Conservation (phyloP, 2,113 vertebrate species). For the Elephas maximus region DNA sequence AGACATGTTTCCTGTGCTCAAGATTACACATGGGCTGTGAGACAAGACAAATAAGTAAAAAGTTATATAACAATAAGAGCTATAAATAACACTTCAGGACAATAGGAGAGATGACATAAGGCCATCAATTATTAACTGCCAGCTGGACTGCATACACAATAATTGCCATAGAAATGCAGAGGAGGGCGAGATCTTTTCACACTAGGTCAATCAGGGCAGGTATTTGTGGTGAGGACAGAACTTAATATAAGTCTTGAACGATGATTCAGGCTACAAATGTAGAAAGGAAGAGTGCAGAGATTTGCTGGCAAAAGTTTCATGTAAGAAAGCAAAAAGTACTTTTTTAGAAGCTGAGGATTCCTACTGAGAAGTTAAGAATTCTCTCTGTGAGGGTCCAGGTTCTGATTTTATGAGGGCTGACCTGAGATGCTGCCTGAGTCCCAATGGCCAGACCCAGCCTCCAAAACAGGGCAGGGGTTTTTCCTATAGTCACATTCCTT, state of each 20-base stretch:
- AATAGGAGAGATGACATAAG: constrained; percentile 46
- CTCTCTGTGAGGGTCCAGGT: background rate
- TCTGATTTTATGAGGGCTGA: background rate
- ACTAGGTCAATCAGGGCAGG: background rate
- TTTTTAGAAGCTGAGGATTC: background rate
- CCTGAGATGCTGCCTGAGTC: background rate
- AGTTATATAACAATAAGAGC: constrained; percentile 55
- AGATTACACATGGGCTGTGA: constrained; percentile 33
- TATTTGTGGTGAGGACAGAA: constrained; percentile 3
- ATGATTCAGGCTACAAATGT: background rate
- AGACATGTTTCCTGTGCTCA: constrained; percentile 1
- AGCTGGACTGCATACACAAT: background rate
- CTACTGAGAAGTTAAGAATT: background rate
- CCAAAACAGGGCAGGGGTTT: background rate
- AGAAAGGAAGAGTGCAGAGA: background rate
- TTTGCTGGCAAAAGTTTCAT: background rate
- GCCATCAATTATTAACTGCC: constrained; percentile 37
- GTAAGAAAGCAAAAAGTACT: background rate
- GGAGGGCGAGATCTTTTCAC: constrained; percentile 4
- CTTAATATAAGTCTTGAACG: background rate
- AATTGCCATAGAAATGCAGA: constrained; percentile 22
- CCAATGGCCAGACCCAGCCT: background rate
- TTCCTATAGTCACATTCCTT: constrained; percentile 11
- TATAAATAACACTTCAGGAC: constrained; percentile 51
- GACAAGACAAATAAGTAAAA: constrained; percentile 65